These are phyloP conservation scores for Tragopan temminckii DNA, from an alignment of 2,797 vertebrate genomes.

Conservation along the genomic window DNA sequence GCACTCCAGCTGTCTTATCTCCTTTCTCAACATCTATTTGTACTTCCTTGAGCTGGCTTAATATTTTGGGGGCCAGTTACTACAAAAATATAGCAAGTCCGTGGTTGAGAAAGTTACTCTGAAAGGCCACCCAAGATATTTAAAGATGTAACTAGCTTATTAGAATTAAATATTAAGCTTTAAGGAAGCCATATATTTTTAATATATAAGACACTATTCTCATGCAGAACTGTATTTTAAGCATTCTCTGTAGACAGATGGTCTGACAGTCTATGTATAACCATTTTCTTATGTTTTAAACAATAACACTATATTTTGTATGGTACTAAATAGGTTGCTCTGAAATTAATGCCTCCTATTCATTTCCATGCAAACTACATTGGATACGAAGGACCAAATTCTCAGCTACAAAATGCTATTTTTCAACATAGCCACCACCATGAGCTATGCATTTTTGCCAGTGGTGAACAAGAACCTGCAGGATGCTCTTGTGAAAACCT, in stretches of 20 bases:
- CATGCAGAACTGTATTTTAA: neutral
- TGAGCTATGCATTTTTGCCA: no score
- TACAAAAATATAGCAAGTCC: neutral
- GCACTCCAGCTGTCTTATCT: neutral
- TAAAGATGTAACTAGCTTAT: neutral
- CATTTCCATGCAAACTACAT: neutral
- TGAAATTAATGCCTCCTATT: neutral
- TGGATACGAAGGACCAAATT: neutral
- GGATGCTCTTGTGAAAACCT: neutral
- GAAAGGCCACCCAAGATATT: neutral
- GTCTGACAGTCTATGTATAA: rapidly evolving
- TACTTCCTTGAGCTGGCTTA: neutral
- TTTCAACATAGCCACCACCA: no score
- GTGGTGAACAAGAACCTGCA: no score
- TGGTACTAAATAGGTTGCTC: neutral
- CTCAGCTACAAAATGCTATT: no score
- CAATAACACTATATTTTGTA: neutral
- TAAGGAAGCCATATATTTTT: neutral
- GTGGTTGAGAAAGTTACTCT: neutral
- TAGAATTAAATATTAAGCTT: neutral
- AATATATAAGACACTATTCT: neutral
- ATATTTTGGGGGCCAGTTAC: neutral
- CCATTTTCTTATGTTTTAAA: neutral
- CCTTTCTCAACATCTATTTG: neutral
- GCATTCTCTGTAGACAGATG: neutral